phyloP scores from a whole-genome alignment of 2,888 invertebrate species.

The Melolontha melolontha region DNA sequence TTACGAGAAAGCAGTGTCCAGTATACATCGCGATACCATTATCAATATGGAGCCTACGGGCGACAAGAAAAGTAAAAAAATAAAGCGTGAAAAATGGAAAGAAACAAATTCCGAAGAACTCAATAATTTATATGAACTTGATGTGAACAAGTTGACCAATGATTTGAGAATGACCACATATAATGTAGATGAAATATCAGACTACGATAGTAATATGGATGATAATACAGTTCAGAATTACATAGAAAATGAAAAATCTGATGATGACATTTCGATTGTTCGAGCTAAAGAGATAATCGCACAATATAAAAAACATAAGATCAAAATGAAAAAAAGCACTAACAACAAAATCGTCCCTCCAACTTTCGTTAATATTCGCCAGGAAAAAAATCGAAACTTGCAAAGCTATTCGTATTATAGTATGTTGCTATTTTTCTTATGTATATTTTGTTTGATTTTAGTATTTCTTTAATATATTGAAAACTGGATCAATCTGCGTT shows the following conservation, averaged over 20 bases:
- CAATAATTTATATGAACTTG: constrained; percentile 29
- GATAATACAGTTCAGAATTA: constrained; percentile 21
- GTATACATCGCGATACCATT: constrained; percentile 6
- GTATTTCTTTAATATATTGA: constrained; percentile 18
- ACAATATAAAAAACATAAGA: constrained; percentile 23
- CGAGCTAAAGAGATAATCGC: constrained; percentile 31
- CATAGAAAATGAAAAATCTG: constrained; percentile 28
- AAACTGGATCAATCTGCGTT: not conserved
- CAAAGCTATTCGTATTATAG: constrained; percentile 32
- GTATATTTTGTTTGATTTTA: constrained; percentile 33
- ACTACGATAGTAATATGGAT: not conserved
- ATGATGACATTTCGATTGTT: constrained; percentile 40
- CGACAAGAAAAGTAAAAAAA: not conserved
- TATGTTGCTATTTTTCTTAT: constrained; percentile 26
- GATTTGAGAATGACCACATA: constrained; percentile 7
- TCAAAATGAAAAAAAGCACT: not conserved
- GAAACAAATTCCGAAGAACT: not conserved
- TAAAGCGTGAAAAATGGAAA: not conserved
- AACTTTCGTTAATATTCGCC: not conserved
- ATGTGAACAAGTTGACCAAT: constrained; percentile 24
- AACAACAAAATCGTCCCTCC: not conserved
- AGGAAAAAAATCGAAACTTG: constrained; percentile 11
- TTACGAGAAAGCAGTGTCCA: constrained; percentile 11
- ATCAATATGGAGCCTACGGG: constrained; percentile 13
- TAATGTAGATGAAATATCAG: constrained; percentile 2